phyloP scores from a whole-genome alignment of 2,888 invertebrate genomes.

The Amphipoea oculea region DNA sequence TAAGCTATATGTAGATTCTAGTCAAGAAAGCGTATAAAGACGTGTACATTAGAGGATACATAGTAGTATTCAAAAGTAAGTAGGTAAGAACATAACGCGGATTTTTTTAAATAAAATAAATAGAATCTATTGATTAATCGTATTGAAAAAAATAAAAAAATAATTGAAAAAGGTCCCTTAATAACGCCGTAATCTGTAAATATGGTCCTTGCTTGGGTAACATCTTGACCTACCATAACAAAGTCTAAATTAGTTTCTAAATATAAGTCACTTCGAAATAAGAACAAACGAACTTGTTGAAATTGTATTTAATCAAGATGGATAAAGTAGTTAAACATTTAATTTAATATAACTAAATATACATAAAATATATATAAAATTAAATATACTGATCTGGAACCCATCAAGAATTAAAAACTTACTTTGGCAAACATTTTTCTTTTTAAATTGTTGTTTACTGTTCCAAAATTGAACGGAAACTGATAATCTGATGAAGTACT shows the following conservation, averaged over 20 bases:
- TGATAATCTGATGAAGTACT: slow-evolving; percentile 22
- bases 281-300: slow-evolving; percentile 13
- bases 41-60: neutral
- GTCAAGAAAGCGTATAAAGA: too few species aligned
- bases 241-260: slow-evolving; percentile 4
- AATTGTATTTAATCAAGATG: slow-evolving; percentile 31
- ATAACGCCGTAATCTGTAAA: neutral
- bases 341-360: too few species aligned
- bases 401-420: slow-evolving; percentile 33
- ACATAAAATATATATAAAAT: too few species aligned
- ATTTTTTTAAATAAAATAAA: neutral
- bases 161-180: too few species aligned
- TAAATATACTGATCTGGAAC: slow-evolving; percentile 9
- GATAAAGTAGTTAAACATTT: slow-evolving; percentile 27
- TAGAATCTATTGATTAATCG: neutral
- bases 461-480: slow-evolving; percentile 10
- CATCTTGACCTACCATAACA: slow-evolving; percentile 11
- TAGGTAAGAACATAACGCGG: neutral
- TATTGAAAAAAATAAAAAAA: too few species aligned
- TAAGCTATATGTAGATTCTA: neutral
- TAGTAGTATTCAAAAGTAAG: too few species aligned
- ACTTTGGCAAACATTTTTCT: slow-evolving; percentile 48
- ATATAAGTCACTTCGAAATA: neutral
- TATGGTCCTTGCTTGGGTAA: neutral
- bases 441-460: slow-evolving; percentile 34